A percentile compares a stretch with the other conserved stretches of the same genome.
Evolutionary conservation across 2,888 invertebrate genomes (phyloP).

Genomic region (Diarsia mendica): DNA sequence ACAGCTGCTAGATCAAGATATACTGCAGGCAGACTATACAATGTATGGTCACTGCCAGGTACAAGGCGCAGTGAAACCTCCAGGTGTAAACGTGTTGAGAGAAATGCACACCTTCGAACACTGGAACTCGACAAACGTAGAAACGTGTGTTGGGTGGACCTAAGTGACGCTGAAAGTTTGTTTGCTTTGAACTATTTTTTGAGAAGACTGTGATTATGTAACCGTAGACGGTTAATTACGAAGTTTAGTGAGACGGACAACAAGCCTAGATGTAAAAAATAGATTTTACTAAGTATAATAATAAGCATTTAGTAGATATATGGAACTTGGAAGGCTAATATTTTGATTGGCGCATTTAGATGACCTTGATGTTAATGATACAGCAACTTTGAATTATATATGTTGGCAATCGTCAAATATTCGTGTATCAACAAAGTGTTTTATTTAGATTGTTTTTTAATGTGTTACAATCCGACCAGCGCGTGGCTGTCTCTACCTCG

Average conservation of each 20-base stretch:
- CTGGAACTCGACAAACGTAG: constrained; percentile 74
- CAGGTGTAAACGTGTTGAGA: constrained; percentile 76
- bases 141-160: constrained; percentile 64
- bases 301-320: constrained; percentile 15
- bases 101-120: constrained; percentile 73
- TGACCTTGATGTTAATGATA: background rate
- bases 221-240: background rate
- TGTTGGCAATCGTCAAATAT: background rate
- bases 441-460: background rate
- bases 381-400: constrained; percentile 3
- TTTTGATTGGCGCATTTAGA: constrained; percentile 26
- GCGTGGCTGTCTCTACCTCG: background rate
- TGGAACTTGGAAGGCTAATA: background rate
- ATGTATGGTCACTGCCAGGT: constrained; percentile 81
- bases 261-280: constrained; percentile 3
- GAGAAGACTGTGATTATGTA: constrained; percentile 36
- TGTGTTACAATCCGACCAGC: background rate
- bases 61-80: constrained; percentile 69
- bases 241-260: constrained; percentile 15
- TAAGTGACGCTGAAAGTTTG: constrained; percentile 22
- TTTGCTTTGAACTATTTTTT: background rate
- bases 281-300: background rate
- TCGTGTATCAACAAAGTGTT: constrained; percentile 6
- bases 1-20: constrained; percentile 70
- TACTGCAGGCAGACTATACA: constrained; percentile 73